These are phyloP conservation scores for Genyomyrus donnyi DNA, from an alignment of 2,113 vertebrate species.

Conservation along the genomic window DNA sequence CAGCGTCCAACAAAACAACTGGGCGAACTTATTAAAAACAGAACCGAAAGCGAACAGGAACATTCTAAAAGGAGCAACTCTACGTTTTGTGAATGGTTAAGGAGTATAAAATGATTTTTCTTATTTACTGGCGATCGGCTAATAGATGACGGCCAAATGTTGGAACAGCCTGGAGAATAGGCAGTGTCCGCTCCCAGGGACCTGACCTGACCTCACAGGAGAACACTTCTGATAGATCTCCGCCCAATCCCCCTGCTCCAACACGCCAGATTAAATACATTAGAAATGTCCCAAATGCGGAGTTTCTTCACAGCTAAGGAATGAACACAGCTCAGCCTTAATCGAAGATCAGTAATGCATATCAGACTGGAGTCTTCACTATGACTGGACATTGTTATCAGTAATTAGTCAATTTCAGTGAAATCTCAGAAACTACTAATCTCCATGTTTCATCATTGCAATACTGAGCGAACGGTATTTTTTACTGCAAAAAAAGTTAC, in stretches of 20 bases:
- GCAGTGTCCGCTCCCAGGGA: neutral
- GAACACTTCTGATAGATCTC: neutral
- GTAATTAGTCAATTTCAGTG: neutral
- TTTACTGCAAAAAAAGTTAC: neutral
- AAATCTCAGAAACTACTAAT: neutral
- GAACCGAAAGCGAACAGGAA: neutral
- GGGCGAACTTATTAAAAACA: neutral
- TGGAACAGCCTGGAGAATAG: neutral
- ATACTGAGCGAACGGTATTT: neutral
- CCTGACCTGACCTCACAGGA: neutral
- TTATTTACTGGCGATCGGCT: neutral
- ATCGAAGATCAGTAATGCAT: neutral
- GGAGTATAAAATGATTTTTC: neutral
- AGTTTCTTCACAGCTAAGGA: neutral
- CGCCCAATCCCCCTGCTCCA: neutral
- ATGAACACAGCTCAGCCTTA: neutral
- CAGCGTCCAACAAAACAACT: neutral
- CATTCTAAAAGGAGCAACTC: neutral
- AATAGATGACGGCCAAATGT: neutral
- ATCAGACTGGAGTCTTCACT: neutral
- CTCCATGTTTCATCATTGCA: neutral
- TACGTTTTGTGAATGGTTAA: neutral
- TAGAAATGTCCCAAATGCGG: neutral
- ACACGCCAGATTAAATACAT: neutral
- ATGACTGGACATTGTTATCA: neutral